phyloP scores from a whole-genome alignment of 1,140 invertebrate genomes.

The Drosophila bocki region DNA sequence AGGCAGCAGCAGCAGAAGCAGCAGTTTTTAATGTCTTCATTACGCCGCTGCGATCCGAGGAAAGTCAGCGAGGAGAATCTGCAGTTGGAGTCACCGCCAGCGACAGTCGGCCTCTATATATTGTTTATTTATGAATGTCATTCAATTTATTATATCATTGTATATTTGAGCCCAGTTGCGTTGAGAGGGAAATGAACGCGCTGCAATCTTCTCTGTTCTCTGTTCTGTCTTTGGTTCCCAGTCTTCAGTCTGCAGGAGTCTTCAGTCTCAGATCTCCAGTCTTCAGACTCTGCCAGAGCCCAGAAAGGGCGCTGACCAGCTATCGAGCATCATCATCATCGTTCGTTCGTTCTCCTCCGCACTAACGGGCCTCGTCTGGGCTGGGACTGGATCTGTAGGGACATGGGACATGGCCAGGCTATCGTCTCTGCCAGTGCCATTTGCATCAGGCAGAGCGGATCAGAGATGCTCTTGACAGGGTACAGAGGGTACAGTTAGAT shows the following conservation, averaged over 20 bases:
- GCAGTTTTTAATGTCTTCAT: slow-evolving; percentile 75
- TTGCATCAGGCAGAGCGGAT: slow-evolving; percentile 61
- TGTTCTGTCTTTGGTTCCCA: neutral
- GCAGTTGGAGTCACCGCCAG: neutral
- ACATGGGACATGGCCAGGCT: slow-evolving; percentile 30
- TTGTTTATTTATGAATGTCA: slow-evolving; percentile 84
- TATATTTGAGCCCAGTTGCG: slow-evolving; percentile 68
- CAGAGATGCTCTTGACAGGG: slow-evolving; percentile 12
- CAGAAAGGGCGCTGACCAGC: slow-evolving; percentile 69
- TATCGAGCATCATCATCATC: slow-evolving; percentile 34
- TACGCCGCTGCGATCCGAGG: slow-evolving; percentile 43
- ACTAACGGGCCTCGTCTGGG: slow-evolving; percentile 59
- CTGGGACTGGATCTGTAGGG: slow-evolving; percentile 9
- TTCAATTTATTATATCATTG: slow-evolving; percentile 84
- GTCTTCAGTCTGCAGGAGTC: slow-evolving; percentile 21
- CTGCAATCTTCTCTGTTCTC: slow-evolving; percentile 33
- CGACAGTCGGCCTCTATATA: slow-evolving; percentile 55
- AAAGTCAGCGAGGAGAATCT: neutral
- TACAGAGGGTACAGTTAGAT: neutral
- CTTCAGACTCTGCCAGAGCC: slow-evolving; percentile 16
- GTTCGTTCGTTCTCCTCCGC: slow-evolving; percentile 34
- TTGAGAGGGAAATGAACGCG: slow-evolving; percentile 83
- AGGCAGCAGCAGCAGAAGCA: slow-evolving; percentile 2
- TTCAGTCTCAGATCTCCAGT: slow-evolving; percentile 10
- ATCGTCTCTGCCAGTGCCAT: slow-evolving; percentile 59